Base-by-base conservation (phyloP, 2,888 invertebrate genomes). In the Plagiodera versicolora region DNA sequence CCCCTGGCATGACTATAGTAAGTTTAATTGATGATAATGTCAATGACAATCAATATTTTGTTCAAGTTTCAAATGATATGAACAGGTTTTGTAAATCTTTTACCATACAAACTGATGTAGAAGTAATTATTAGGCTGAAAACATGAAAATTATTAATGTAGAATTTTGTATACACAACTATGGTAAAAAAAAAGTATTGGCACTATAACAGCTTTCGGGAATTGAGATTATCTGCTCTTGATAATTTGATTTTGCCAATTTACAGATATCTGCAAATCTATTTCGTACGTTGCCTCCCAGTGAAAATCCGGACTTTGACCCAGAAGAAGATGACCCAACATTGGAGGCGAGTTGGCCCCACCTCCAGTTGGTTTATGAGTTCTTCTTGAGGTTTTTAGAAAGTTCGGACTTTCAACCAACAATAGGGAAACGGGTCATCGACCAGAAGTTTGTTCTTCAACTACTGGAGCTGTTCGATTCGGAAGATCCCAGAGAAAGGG, bases 261-360 rank as follows among this genome's bases (percentile, higher is more conserved):
- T 57, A 4, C 58, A 79, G 80, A 80, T 81, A 73, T 91, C 95
- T 72, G 92, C 93, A 67, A 98, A 98, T 83, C 85, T 98, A 77
- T 99, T 99, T 86, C 94, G 99, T 77, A 98, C 98, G 71, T 85
- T 99, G 82, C 99, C 99, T 71, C 99, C 99, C 83, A 90, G 97
- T 86, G 90, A 97, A 86, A 91, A 86, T 81, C 89, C 89, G 67
- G 99, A 99, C 83, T 99, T 98, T 82, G 99, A 99, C 84, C 99
- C 99, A 24, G 99, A 99, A 83, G 99, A 99, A 83, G 99, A 99
- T 83, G 99, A 99, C 80, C 99, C 99, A 60, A 98, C 98, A 70
- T 83, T 99, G 82, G 99, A 99, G 84, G 98, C 98, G 57, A 94
- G 97, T 71, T 99, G 99, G 99, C 99, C 99, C 70, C 99, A 99